Evolutionary conservation across 2,888 invertebrate genomes (phyloP).

Genomic region (Lepidocyrtoides sp.): DNA sequence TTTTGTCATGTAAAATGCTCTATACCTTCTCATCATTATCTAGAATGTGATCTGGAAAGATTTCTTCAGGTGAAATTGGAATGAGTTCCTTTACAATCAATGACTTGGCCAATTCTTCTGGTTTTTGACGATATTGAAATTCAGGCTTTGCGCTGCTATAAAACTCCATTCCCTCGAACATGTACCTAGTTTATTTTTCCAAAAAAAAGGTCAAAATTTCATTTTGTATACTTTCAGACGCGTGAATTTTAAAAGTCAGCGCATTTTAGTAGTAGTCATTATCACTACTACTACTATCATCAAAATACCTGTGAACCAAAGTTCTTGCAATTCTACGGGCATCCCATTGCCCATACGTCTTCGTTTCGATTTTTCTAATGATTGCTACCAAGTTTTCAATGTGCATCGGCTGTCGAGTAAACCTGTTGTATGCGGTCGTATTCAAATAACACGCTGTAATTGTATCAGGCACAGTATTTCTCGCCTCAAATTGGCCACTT

Average conservation of each 20-base stretch:
- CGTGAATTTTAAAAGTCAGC: no score
- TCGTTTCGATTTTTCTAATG: slow-evolving; percentile 84
- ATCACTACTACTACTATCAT: not conserved
- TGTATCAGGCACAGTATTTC: slow-evolving; percentile 78
- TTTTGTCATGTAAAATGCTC: not conserved
- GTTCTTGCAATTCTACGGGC: slow-evolving; percentile 80
- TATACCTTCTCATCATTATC: slow-evolving; percentile 84
- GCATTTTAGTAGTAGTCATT: no score
- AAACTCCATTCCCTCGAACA: slow-evolving; percentile 83
- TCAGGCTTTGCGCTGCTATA: slow-evolving; percentile 69
- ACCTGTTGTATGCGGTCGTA: slow-evolving; percentile 83
- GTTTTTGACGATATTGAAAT: slow-evolving; percentile 70
- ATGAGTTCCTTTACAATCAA: slow-evolving; percentile 77
- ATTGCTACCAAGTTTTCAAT: slow-evolving; percentile 84
- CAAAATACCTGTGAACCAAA: slow-evolving; percentile 81
- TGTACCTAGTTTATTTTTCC: slow-evolving; percentile 71
- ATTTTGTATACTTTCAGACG: no score
- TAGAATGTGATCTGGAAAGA: slow-evolving; percentile 78
- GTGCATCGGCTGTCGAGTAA: slow-evolving; percentile 83
- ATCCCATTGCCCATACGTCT: slow-evolving; percentile 80
- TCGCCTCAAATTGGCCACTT: slow-evolving; percentile 48
- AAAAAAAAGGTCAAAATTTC: no score
- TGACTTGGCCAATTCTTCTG: slow-evolving; percentile 76
- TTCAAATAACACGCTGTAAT: slow-evolving; percentile 82
- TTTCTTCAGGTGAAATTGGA: slow-evolving; percentile 76